Base-by-base conservation (phyloP, 2,888 invertebrate genomes). In the Lasioglossum zephyrum region DNA sequence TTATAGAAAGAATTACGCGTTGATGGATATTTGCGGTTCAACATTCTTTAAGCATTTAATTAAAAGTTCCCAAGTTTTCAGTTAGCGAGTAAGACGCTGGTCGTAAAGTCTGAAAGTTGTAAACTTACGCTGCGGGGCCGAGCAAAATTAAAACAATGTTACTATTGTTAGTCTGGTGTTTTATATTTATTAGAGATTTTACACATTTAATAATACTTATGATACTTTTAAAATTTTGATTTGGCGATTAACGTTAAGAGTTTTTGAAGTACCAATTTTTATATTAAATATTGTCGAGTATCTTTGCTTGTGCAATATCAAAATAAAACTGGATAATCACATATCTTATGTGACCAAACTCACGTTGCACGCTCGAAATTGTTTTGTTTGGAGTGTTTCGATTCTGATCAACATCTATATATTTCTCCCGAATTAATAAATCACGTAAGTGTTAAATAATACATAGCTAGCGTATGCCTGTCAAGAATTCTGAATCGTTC, bases 391-490 rank as follows among this genome's bases (percentile, higher is more conserved):
- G 2, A 60, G 9, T 4, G 53, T 57, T 26, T 39, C 36, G 39
- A 39, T 39, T 39, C 53, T 26, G 16, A 41, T 75, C 57, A n/a
- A 53, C 36, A 36, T 39, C 53, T 36, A 39, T n/a, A n/a, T n/a
- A n/a, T 66, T 66, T 66, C 66, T 8, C 16, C 6, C 39, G 49
- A 57, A 57, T 74, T 57, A 57, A 74, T 74, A 41, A 74, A 57
- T 74, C 57, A n/a, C 22, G 36, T 9, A 3, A 74, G 53, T 26
- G n/a, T 74, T 74, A 74, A 57, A 41, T 57, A 39, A 57, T 39
- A 57, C 57, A 69, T 69, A 69, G 39, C 36, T 39, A 16, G 39
- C 26, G 13, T 63, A 31, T 47, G 44, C n/a, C n/a, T 22, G 66
- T 72, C 49, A 5, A 57, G 41, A 60, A 57, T 41, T 53, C 22